Evolutionary conservation across 2,888 invertebrate genomes (phyloP).

Genomic region (Entomobrya proxima): DNA sequence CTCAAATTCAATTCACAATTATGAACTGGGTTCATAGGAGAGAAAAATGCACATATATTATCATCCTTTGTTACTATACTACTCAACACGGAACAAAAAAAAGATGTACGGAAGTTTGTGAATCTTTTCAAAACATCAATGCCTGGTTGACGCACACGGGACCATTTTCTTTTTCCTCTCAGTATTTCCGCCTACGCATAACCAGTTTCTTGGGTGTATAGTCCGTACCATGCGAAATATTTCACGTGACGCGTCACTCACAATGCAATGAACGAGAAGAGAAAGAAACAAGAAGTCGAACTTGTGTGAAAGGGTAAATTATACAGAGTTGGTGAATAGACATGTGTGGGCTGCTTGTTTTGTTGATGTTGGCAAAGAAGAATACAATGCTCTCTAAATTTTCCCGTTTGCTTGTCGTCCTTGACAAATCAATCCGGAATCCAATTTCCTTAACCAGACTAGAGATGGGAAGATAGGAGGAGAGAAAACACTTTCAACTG

Average conservation of each 20-base stretch:
- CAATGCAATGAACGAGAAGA: too few relatives aligned
- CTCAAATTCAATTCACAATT: too few relatives aligned
- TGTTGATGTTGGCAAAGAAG: not conserved
- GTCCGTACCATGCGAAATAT: too few relatives aligned
- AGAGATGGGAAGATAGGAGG: conserved; percentile 55
- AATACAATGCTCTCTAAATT: conserved; percentile 19
- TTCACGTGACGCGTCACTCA: too few relatives aligned
- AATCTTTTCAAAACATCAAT: conserved; percentile 25
- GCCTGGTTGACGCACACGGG: too few relatives aligned
- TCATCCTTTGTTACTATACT: not conserved
- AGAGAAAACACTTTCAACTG: conserved; percentile 34
- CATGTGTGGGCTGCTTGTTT: not conserved
- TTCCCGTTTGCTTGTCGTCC: conserved; percentile 59
- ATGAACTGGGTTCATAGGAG: too few relatives aligned
- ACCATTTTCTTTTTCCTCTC: not conserved
- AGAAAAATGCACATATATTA: too few relatives aligned
- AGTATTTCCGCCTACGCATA: too few relatives aligned
- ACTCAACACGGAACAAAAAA: not conserved
- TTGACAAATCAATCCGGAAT: conserved; percentile 68
- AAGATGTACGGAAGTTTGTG: not conserved
- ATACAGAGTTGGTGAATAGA: not conserved
- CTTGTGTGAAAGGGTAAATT: not conserved
- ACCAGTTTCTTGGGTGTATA: too few relatives aligned
- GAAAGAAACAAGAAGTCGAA: too few relatives aligned
- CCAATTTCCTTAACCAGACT: conserved; percentile 65